Conservation (phyloP, 2,113 vertebrate genomes). For the Hystrix brachyura region DNA sequence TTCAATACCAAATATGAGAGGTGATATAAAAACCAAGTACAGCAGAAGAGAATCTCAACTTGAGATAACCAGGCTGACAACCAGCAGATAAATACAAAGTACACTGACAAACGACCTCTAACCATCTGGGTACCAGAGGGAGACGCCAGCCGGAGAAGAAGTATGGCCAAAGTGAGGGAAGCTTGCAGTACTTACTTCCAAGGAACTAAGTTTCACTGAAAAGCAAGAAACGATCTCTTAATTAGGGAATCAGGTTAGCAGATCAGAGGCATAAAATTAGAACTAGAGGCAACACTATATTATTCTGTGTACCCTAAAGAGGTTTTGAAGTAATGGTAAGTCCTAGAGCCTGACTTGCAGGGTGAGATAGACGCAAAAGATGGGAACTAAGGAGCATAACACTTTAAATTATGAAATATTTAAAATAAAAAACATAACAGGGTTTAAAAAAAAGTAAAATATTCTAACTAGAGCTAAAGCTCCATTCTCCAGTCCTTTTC, state of each 20-base stretch:
- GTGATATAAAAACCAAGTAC: conserved; percentile 24
- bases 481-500: not conserved
- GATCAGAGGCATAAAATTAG: not conserved
- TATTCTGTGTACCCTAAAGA: not conserved
- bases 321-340: conserved; percentile 2
- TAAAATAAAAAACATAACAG: not conserved
- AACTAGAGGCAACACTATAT: not conserved
- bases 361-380: not conserved
- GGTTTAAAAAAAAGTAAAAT: not conserved
- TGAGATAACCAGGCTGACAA: not conserved
- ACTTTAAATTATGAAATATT: conserved; percentile 56
- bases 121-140: not conserved
- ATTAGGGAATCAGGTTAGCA: not conserved
- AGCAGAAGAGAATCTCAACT: conserved; percentile 4
- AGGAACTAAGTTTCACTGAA: not conserved
- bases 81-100: conserved; percentile 4
- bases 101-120: not conserved
- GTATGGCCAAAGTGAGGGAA: not conserved
- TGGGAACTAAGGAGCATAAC: not conserved
- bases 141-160: not conserved
- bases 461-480: not conserved
- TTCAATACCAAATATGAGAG: conserved; percentile 22
- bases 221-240: not conserved
- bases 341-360: not conserved
- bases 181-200: not conserved